phyloP scores from a whole-genome alignment of 2,113 vertebrate species.

The Ovibos moschatus region DNA sequence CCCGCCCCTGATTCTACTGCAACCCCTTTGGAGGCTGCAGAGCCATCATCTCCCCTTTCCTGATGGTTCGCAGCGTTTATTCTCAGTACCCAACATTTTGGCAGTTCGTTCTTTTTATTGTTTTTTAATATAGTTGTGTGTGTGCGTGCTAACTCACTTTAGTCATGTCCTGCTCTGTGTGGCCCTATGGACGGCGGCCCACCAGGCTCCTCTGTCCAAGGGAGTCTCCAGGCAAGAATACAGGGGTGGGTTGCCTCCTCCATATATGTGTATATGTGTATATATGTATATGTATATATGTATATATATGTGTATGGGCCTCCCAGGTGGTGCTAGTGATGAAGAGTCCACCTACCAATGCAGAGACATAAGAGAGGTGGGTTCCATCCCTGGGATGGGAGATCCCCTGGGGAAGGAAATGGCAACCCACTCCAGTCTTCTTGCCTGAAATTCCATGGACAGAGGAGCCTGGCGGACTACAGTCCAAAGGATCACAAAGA shows the following conservation, averaged over 20 bases:
- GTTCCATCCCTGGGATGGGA: background rate
- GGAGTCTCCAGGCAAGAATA: background rate
- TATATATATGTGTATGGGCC: background rate
- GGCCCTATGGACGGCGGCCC: rapidly evolving
- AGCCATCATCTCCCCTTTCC: background rate
- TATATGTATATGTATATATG: background rate
- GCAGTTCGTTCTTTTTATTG: background rate
- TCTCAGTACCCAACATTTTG: background rate
- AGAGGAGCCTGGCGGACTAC: background rate
- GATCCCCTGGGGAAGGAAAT: background rate
- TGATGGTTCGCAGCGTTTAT: rapidly evolving
- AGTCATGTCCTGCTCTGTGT: background rate
- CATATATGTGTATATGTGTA: background rate
- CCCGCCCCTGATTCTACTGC: background rate
- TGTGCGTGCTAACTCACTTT: background rate
- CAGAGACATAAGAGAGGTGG: background rate
- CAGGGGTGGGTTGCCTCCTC: background rate
- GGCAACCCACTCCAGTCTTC: background rate
- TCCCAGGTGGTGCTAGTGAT: background rate
- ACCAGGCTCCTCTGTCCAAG: background rate
- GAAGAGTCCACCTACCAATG: background rate
- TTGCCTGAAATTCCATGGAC: background rate
- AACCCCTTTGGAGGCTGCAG: background rate
- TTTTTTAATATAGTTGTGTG: background rate
- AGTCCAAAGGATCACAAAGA: background rate